A percentile compares a stretch with the other conserved stretches of the same genome.
Conservation (phyloP, 2,888 invertebrate species). For the Agrotis clavis region DNA sequence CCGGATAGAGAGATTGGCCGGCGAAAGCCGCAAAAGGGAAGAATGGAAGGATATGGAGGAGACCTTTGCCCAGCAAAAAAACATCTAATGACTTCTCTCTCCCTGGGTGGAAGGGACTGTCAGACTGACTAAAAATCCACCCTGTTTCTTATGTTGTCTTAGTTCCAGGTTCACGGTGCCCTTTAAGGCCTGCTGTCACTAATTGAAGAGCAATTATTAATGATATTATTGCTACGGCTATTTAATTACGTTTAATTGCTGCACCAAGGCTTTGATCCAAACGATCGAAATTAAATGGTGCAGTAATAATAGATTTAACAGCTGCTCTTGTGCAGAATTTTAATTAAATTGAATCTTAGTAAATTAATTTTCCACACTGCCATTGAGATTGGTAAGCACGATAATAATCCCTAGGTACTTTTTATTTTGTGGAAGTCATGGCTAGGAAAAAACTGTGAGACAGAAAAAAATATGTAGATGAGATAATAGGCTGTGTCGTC, state of each 20-base stretch:
- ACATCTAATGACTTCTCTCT: too few relatives aligned
- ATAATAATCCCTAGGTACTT: neutral
- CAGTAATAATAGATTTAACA: conserved; percentile 1
- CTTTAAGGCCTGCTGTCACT: neutral
- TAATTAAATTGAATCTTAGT: conserved; percentile 1
- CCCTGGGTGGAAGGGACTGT: too few relatives aligned
- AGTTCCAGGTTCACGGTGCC: too few relatives aligned
- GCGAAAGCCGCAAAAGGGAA: too few relatives aligned
- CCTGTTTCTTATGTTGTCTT: too few relatives aligned
- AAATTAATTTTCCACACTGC: conserved; percentile 10
- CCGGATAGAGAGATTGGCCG: too few relatives aligned
- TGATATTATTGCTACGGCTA: neutral
- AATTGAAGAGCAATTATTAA: conserved; percentile 1
- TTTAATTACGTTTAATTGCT: conserved; percentile 29
- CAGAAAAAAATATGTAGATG: neutral
- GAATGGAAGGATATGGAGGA: too few relatives aligned
- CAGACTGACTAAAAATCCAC: too few relatives aligned
- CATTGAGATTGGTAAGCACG: conserved; percentile 19
- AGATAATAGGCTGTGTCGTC: too few relatives aligned
- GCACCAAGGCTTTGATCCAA: conserved; percentile 14
- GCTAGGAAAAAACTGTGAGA: neutral
- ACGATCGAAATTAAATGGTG: neutral
- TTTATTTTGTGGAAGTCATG: neutral
- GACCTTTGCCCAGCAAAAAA: too few relatives aligned
- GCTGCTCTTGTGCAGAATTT: neutral